Conservation (phyloP, 2,888 invertebrate genomes). For the Lissonota sp. region DNA sequence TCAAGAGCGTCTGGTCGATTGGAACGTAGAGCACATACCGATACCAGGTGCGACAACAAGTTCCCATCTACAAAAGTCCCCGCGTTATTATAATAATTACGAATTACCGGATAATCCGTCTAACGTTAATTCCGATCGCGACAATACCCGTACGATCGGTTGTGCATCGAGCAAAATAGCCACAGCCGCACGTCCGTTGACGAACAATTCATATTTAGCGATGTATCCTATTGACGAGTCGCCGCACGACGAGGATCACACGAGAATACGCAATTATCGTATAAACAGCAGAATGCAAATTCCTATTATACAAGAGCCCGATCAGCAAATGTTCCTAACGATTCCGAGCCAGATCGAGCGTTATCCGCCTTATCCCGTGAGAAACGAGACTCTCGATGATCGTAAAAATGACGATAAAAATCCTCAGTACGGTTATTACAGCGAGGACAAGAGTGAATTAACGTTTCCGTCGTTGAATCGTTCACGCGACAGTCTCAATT, state of each 20-base stretch:
- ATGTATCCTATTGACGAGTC: conserved; percentile 73
- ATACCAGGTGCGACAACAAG: conserved; percentile 79
- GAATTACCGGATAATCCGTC: conserved; percentile 69
- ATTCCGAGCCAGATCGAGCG: conserved; percentile 75
- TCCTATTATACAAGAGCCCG: conserved; percentile 75
- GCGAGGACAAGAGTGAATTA: conserved; percentile 74
- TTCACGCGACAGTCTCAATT: conserved; percentile 67
- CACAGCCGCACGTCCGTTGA: conserved; percentile 57
- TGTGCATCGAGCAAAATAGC: too few relatives aligned
- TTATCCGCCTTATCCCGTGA: conserved; percentile 72
- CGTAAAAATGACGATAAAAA: conserved; percentile 34
- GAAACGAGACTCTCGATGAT: conserved; percentile 46
- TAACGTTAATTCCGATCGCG: neutral
- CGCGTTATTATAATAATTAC: conserved; percentile 65
- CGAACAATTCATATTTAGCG: conserved; percentile 65
- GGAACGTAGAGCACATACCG: conserved; percentile 75
- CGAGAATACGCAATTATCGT: conserved; percentile 64
- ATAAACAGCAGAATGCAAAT: conserved; percentile 71
- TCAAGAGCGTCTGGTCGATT: conserved; percentile 80
- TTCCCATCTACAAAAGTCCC: conserved; percentile 61
- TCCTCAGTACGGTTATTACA: conserved; percentile 72
- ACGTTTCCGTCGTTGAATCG: conserved; percentile 70
- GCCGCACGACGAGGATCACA: conserved; percentile 64
- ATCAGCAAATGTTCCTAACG: conserved; percentile 72
- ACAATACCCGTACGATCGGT: too few relatives aligned